phyloP scores from a whole-genome alignment of 2,888 invertebrate species.

The Aphelenchoides bicaudatus region DNA sequence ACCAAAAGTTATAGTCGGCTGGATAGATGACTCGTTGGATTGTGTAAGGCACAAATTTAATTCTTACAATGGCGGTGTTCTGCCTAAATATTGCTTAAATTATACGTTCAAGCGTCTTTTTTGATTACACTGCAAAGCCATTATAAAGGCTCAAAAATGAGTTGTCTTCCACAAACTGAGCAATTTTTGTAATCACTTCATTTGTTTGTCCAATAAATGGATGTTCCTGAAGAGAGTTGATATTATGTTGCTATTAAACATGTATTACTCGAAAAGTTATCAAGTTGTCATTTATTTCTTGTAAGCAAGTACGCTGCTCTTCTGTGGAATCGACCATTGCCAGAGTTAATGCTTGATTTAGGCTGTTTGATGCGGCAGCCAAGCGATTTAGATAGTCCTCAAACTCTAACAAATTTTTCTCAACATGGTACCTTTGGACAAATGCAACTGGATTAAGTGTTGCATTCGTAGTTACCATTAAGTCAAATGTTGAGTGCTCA shows the following conservation, averaged over 20 bases:
- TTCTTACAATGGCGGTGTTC: not conserved
- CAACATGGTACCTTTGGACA: not conserved
- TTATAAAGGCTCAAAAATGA: not conserved
- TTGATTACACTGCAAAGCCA: slow-evolving; percentile 1
- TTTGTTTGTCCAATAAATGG: too few species aligned
- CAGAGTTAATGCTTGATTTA: too few species aligned
- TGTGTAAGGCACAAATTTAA: slow-evolving; percentile 19
- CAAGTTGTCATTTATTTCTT: too few species aligned
- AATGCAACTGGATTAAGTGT: not conserved
- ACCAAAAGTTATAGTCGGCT: slow-evolving; percentile 5
- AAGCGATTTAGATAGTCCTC: too few species aligned
- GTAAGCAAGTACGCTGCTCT: too few species aligned
- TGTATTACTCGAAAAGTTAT: too few species aligned
- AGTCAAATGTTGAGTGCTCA: not conserved
- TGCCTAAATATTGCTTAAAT: slow-evolving; percentile 3
- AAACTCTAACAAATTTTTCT: not conserved
- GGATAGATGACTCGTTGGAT: slow-evolving; percentile 7
- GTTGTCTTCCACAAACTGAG: not conserved
- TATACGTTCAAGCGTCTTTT: not conserved
- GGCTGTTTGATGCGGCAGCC: too few species aligned
- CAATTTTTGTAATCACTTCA: too few species aligned
- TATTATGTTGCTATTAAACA: too few species aligned
- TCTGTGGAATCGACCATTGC: too few species aligned
- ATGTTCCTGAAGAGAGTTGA: too few species aligned
- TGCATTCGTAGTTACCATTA: not conserved